Conservation (phyloP, 2,888 invertebrate species). For the Diadromus collaris region DNA sequence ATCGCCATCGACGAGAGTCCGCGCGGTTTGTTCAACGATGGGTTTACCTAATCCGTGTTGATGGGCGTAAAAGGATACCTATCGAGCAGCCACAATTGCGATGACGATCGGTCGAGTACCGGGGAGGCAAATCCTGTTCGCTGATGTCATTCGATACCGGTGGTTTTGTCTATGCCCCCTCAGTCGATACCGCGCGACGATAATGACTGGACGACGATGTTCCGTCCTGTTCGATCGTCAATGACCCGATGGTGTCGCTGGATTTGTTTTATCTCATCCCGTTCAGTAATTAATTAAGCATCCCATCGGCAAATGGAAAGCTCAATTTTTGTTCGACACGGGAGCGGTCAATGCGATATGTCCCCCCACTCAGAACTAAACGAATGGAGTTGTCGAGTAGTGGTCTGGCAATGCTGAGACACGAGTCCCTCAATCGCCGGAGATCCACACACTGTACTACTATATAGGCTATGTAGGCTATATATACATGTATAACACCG, state of each 20-base stretch:
- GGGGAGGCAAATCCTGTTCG: neutral
- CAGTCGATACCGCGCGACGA: slow-evolving; percentile 17
- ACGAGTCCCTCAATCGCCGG: slow-evolving; percentile 44
- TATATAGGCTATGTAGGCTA: slow-evolving; percentile 1
- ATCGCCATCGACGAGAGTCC: slow-evolving; percentile 41
- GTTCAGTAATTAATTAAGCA: slow-evolving; percentile 40
- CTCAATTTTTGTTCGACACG: slow-evolving; percentile 32
- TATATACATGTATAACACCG: slow-evolving; percentile 23
- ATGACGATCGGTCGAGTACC: slow-evolving; percentile 36
- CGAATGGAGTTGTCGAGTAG: slow-evolving; percentile 46
- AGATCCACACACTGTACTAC: slow-evolving; percentile 21
- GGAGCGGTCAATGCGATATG: slow-evolving; percentile 12
- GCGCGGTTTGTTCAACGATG: slow-evolving; percentile 47
- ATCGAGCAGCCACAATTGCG: slow-evolving; percentile 50
- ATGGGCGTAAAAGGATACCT: slow-evolving; percentile 51
- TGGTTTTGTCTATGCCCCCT: slow-evolving; percentile 25
- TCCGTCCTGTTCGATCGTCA: slow-evolving; percentile 30
- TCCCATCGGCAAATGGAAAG: slow-evolving; percentile 27
- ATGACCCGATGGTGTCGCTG: neutral
- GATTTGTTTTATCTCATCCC: neutral
- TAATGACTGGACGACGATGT: slow-evolving; percentile 37
- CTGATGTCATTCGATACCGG: slow-evolving; percentile 26
- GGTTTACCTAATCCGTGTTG: slow-evolving; percentile 56
- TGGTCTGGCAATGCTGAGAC: slow-evolving; percentile 42
- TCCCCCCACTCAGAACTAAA: slow-evolving; percentile 25